A percentile compares a stretch with the other conserved stretches of the same genome.
Conservation (phyloP, 2,888 invertebrate genomes). For the Scaptomyza flava region DNA sequence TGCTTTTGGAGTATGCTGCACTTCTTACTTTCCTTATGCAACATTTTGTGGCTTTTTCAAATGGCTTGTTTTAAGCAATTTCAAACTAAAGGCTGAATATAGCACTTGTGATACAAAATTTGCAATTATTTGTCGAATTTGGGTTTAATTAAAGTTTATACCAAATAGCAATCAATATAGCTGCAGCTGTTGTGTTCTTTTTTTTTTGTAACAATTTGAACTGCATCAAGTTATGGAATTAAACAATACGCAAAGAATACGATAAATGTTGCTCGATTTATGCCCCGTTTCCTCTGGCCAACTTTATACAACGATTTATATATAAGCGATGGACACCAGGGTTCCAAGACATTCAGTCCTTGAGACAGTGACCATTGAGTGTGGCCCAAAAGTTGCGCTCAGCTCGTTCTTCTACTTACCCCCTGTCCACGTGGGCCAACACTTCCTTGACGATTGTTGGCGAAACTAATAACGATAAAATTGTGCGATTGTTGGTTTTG, state of each 20-base stretch:
- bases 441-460: constrained; percentile 88
- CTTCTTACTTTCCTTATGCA: too few species aligned
- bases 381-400: constrained; percentile 30
- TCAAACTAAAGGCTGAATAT: constrained; percentile 16
- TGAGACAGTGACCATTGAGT: constrained; percentile 59
- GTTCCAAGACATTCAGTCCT: constrained; percentile 7
- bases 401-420: constrained; percentile 75
- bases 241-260: constrained; percentile 46
- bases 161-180: constrained; percentile 21
- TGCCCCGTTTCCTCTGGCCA: background rate
- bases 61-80: constrained; percentile 3
- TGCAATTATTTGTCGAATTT: constrained; percentile 25
- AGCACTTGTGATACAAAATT: constrained; percentile 2
- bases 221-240: constrained; percentile 37
- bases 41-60: too few species aligned
- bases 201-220: background rate
- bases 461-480: constrained; percentile 94
- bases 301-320: constrained; percentile 8
- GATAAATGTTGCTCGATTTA: constrained; percentile 57
- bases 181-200: background rate
- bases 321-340: constrained; percentile 27
- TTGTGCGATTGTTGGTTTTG: constrained; percentile 93
- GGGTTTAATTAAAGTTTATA: constrained; percentile 29
- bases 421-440: constrained; percentile 85
- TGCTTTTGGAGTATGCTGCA: too few species aligned